Evolutionary conservation across 2,113 vertebrate genomes (phyloP).

Genomic region (Bos javanicus): DNA sequence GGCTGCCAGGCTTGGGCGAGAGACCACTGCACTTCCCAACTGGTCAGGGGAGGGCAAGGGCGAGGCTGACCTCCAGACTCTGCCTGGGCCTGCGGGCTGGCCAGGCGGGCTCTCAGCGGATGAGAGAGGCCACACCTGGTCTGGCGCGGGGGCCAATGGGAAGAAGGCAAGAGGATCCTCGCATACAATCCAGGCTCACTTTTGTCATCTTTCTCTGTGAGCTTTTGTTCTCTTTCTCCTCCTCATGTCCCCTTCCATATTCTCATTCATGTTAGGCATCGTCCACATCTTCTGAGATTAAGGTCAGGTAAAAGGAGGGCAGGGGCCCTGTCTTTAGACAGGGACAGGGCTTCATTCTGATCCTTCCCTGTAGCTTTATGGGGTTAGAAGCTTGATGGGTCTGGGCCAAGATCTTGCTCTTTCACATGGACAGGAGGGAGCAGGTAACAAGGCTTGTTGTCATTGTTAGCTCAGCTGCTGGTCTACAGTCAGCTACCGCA

Average conservation of each 20-base stretch:
- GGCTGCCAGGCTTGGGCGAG: constrained; percentile 68
- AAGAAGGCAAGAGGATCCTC: neutral
- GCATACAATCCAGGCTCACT: neutral
- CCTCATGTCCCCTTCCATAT: neutral
- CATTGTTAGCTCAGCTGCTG: neutral
- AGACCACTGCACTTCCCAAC: constrained; percentile 43
- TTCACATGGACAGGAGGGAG: neutral
- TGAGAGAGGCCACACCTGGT: neutral
- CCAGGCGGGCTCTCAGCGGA: neutral
- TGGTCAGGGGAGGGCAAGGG: neutral
- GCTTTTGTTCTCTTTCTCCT: neutral
- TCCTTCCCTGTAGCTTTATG: neutral
- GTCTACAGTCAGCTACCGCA: neutral
- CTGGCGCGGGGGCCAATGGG: neutral
- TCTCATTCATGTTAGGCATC: neutral
- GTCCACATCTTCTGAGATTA: neutral
- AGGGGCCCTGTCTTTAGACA: neutral
- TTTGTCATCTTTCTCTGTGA: neutral
- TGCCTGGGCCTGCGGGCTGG: neutral
- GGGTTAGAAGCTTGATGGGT: neutral
- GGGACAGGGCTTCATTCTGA: neutral
- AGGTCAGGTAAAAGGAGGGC: neutral
- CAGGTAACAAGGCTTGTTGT: neutral
- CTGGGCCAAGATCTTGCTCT: neutral
- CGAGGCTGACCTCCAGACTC: rapidly evolving